phyloP scores from a whole-genome alignment of 2,113 vertebrate species.

The Apteryx mantelli region DNA sequence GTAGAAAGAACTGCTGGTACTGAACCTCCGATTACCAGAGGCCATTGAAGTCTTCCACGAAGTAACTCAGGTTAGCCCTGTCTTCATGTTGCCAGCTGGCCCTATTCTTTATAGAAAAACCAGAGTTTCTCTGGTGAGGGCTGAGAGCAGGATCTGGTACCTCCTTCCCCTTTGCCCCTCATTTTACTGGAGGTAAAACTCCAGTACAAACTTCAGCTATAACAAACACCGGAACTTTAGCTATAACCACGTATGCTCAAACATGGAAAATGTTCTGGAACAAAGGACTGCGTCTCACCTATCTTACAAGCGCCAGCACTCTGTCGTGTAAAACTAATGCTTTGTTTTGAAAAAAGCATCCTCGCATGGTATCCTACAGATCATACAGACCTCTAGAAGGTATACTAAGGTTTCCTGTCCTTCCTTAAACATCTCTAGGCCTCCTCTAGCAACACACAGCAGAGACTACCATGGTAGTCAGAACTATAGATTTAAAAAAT shows the following conservation, averaged over 20 bases:
- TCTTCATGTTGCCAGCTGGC: too few species aligned
- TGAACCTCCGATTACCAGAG: not conserved
- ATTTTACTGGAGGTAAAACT: not conserved
- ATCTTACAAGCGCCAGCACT: not conserved
- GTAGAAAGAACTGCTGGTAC: not conserved
- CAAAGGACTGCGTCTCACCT: not conserved
- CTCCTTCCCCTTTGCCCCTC: not conserved
- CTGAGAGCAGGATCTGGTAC: not conserved
- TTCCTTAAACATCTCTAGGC: not conserved
- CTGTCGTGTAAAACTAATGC: not conserved
- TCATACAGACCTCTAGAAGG: not conserved
- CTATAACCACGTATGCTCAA: not conserved
- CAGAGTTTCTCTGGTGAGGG: not conserved
- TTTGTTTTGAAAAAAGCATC: not conserved
- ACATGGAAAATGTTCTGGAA: too few species aligned
- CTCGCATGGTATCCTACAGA: not conserved
- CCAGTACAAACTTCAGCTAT: too few species aligned
- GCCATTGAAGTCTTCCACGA: not conserved
- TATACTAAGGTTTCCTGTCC: too few species aligned
- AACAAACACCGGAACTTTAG: not conserved
- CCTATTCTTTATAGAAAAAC: not conserved
- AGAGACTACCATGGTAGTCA: not conserved
- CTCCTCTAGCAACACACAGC: not conserved
- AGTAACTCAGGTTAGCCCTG: not conserved
- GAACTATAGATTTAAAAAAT: not conserved